Evolutionary conservation across 2,888 invertebrate species (phyloP), one percentile per base, ranked within the genome.

Genomic region (Flexamia atlantica): DNA sequence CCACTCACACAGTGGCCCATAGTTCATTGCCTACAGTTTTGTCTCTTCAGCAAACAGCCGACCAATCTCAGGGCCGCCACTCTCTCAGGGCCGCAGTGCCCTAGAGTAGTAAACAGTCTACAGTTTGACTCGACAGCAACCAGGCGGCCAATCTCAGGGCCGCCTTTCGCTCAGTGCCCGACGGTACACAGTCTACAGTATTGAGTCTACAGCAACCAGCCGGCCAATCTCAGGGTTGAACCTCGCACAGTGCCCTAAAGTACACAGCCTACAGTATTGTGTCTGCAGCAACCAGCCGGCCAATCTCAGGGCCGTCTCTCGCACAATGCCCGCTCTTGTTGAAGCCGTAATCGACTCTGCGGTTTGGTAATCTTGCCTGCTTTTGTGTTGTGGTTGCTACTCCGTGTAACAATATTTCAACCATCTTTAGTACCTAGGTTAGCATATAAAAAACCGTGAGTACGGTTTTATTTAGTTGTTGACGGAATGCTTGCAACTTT

Each of bases 291-390:
- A n/a, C n/a, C n/a, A n/a, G n/a, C n/a, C 46, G 17, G 46, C 46
- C 46, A 46, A 46, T 46, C 46, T 14, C 46, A 46, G 46, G 46
- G 12, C 46, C 46, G 46, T 17, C 46, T 14, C 46, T 4, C 12
- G 46, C 46, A 46, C 46, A 46, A 46, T 46, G 28, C 28, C 25
- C 9, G 64, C 17, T 12, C 28, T 64, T 64, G 64, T 64, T 64
- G 30, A 64, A 64, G 30, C 64, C 64, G 64, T 64, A 64, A 64
- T 64, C 64, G 64, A 28, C 28, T 28, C 28, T 64, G 64, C 28
- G 64, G 64, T 64, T 64, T 64, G 64, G 28, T 64, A 64, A 64
- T 64, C 64, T 64, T 64, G 64, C 28, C 17, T 28, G 28, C 64
- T 30, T 53, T 64, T 64, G 64, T 64, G 28, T 28, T 64, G 64